Conservation (phyloP, 1,140 invertebrate species). For the Ctenoplectra terminalis region DNA sequence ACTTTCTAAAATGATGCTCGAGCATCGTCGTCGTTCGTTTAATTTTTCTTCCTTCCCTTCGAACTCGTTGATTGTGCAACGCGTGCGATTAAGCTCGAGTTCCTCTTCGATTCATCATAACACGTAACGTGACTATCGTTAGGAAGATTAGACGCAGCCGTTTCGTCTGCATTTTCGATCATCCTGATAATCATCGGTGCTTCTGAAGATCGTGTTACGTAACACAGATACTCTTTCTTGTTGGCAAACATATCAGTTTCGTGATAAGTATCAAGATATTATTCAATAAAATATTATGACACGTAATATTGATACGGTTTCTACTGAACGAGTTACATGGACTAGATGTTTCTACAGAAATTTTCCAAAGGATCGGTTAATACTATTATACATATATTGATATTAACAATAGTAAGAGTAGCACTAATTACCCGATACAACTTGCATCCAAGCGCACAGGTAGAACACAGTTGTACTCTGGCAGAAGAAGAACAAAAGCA, state of each 20-base stretch:
- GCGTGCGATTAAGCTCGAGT: neutral
- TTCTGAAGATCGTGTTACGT: neutral
- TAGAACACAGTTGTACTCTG: conserved; percentile 96
- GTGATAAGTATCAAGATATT: no score
- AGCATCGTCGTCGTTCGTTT: neutral
- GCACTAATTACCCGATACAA: conserved; percentile 92
- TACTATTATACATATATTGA: neutral
- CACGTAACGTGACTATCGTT: neutral
- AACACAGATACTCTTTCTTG: neutral
- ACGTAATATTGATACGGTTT: no score
- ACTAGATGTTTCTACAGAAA: no score
- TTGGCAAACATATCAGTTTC: no score
- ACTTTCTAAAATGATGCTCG: conserved; percentile 30
- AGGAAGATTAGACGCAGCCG: no score
- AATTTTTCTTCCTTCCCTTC: neutral
- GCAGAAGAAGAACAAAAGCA: conserved; percentile 97
- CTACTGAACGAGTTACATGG: no score
- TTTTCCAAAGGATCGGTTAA: no score
- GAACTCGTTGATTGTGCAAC: neutral
- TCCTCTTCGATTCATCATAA: neutral
- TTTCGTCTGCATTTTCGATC: neutral
- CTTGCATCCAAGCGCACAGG: conserved; percentile 96
- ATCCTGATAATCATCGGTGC: neutral
- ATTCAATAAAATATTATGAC: no score
- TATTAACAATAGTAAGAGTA: neutral